Conservation (phyloP, 2,797 vertebrate genomes). For the Falco novaeseelandiae region DNA sequence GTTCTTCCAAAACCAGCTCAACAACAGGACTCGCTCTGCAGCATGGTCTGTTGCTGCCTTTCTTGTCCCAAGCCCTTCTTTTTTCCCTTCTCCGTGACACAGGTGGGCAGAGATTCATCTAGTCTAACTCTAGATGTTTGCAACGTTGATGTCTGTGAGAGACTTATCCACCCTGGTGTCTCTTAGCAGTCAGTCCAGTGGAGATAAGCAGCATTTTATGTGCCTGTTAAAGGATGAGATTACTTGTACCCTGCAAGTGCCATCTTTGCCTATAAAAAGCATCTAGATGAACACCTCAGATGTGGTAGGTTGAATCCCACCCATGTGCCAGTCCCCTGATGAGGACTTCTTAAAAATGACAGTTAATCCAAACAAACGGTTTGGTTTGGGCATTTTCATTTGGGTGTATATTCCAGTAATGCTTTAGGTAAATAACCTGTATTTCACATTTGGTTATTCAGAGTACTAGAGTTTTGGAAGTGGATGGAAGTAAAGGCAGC, state of each 20-base stretch:
- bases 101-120: not conserved
- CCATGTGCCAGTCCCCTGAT: not conserved
- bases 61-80: not conserved
- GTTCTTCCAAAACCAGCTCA: not conserved
- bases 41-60: not conserved
- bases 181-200: not conserved
- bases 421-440: not conserved
- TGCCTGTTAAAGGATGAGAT: not conserved
- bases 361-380: not conserved
- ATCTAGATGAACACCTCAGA: not conserved
- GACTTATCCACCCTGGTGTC: rapidly evolving
- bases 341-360: not conserved
- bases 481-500: not conserved
- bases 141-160: not conserved
- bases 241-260: not conserved
- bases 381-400: not conserved
- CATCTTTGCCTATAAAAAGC: not conserved
- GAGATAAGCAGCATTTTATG: not conserved
- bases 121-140: not conserved
- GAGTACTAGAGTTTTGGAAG: not conserved
- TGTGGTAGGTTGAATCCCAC: not conserved
- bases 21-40: not conserved
- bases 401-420: not conserved
- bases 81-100: not conserved
- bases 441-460: not conserved